Evolutionary conservation across 2,888 invertebrate genomes (phyloP).

Genomic region (Acanthoscelides obtectus): DNA sequence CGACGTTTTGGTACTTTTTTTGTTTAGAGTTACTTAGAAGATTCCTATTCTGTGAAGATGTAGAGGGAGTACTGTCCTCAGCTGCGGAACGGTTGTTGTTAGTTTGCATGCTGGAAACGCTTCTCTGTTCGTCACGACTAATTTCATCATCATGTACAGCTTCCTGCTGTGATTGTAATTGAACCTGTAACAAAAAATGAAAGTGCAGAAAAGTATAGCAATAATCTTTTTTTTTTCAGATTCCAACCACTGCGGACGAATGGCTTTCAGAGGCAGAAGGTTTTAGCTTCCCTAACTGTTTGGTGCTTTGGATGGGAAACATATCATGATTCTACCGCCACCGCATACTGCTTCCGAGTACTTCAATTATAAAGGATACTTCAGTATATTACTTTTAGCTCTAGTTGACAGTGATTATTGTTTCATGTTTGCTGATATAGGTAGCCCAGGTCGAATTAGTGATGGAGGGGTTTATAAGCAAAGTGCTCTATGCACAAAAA

Average conservation of each 20-base stretch:
- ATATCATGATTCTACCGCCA: background rate
- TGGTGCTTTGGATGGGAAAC: background rate
- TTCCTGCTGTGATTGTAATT: no score
- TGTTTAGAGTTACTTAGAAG: no score
- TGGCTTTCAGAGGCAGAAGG: slow-evolving; percentile 3
- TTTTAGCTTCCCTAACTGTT: background rate
- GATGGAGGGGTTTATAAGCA: slow-evolving; percentile 7
- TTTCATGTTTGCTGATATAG: slow-evolving; percentile 21
- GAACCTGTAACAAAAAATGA: no score
- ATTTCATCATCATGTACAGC: no score
- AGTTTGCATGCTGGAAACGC: no score
- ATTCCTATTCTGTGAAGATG: no score
- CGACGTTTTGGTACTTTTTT: slow-evolving; percentile 1
- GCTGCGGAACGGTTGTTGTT: no score
- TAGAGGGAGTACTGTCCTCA: no score
- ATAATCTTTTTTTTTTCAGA: background rate
- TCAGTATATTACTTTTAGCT: slow-evolving; percentile 31
- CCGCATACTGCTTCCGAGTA: background rate
- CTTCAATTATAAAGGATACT: slow-evolving; percentile 32
- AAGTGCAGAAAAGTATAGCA: no score
- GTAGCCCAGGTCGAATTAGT: slow-evolving; percentile 10
- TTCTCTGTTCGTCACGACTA: no score
- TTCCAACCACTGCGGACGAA: background rate
- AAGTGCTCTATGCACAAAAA: background rate
- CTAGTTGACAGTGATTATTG: slow-evolving; percentile 31